These are phyloP conservation scores for Agonopterix arenella DNA, from an alignment of 2,888 invertebrate species.

Conservation along the genomic window DNA sequence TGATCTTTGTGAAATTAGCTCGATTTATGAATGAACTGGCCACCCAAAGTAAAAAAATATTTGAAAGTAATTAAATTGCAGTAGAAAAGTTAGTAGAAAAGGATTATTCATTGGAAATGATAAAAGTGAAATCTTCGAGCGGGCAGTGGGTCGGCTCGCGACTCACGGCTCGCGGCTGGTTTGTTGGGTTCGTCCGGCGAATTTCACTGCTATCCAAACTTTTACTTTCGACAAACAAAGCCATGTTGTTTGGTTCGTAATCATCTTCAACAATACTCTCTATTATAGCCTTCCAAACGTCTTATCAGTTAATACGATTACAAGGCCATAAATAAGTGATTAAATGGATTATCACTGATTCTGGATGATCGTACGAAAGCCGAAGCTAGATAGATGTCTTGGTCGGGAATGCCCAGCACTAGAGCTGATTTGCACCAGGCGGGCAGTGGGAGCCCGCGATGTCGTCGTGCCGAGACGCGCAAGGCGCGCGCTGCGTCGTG, in stretches of 20 bases:
- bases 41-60: conserved; percentile 9
- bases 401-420: no score
- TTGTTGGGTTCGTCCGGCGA: conserved; percentile 59
- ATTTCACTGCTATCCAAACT: conserved; percentile 62
- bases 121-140: conserved; percentile 67
- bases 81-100: conserved; percentile 17
- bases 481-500: conserved; percentile 39
- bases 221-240: conserved; percentile 63
- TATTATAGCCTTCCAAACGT: no score
- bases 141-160: conserved; percentile 53
- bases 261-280: no score
- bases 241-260: conserved; percentile 13
- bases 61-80: conserved; percentile 6
- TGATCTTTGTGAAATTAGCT: conserved; percentile 19
- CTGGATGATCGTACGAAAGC: no score
- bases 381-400: no score
- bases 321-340: no score
- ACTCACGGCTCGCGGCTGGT: conserved; percentile 40
- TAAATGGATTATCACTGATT: no score
- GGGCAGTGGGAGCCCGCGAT: background rate
- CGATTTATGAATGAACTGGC: conserved; percentile 6
- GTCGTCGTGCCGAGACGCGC: background rate
- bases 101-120: conserved; percentile 42
- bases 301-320: no score
- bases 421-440: background rate